phyloP scores from a whole-genome alignment of 2,888 invertebrate genomes.

The Odiellus spinosus region DNA sequence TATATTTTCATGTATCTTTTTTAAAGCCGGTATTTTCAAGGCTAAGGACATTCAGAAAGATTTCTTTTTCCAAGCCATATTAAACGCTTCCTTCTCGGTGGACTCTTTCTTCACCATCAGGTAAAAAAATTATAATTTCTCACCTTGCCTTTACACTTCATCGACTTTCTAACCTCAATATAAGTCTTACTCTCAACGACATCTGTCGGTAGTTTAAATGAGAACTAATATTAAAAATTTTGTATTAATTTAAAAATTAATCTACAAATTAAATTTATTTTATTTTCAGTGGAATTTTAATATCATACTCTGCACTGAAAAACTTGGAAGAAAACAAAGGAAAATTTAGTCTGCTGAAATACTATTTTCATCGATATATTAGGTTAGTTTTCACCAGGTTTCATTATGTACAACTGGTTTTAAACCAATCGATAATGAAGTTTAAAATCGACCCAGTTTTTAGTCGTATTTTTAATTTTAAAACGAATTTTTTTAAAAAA shows the following conservation, averaged over 20 bases:
- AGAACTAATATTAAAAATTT: too few species aligned
- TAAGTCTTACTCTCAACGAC: too few species aligned
- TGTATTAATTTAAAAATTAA: too few species aligned
- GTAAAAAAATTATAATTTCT: constrained; percentile 17
- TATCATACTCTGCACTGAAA: constrained; percentile 12
- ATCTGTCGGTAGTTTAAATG: too few species aligned
- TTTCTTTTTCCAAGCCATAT: constrained; percentile 17
- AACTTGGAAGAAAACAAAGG: constrained; percentile 12
- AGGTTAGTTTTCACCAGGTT: constrained; percentile 4
- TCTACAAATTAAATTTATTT: not conserved
- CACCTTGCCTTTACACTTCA: not conserved
- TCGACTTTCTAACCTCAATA: too few species aligned
- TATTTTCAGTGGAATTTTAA: constrained; percentile 17
- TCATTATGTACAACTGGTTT: too few species aligned
- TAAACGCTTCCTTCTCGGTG: constrained; percentile 17
- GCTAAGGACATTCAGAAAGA: constrained; percentile 13
- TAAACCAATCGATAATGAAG: too few species aligned
- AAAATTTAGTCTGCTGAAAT: constrained; percentile 11
- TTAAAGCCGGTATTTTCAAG: constrained; percentile 12
- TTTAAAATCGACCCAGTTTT: too few species aligned
- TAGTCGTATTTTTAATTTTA: too few species aligned
- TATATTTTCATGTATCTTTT: too few species aligned
- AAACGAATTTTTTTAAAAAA: too few species aligned
- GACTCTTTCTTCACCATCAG: constrained; percentile 21
- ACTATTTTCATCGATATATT: constrained; percentile 13